Evolutionary conservation across 1,140 invertebrate species (phyloP), one percentile per base, ranked within the genome.

Genomic region (Lerema accius): DNA sequence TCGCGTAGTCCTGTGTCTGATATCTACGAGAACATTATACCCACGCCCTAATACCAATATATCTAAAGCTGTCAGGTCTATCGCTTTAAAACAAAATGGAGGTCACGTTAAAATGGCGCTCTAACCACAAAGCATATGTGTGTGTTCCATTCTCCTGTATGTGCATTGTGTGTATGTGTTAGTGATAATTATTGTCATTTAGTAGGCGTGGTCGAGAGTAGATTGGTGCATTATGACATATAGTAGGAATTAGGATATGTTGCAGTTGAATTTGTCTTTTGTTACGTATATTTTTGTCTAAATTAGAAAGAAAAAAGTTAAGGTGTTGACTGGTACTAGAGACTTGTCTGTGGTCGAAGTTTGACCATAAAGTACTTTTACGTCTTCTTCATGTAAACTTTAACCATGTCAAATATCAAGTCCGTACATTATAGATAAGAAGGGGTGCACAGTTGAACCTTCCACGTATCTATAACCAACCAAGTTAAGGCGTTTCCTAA

Each of bases 151-250:
- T 46, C 70, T 65, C 64, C 50, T 51, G 58, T 58, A 71, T 66
- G 58, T 59, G 48, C 55, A 69, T 56, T n/a, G 69, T 63, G 43
- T 51, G 9, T 55, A 53, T 73, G 63, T 78, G 67, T 74, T 67
- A 66, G 65, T 65, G 59, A 69, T 81, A 78, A 84, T 82, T 77
- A 76, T 75, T 84, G 76, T 85, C 78, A 76, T 78, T 78, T 70
- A 65, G 66, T 76, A 63, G 83, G 83, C 83, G 83, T 84, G 76
- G 76, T 61, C 72, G 40, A 43, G 16, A 61, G 45, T 65, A 76
- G 67, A 81, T 76, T 76, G 71, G 73, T 62, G 64, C 69, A 74
- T 65, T 78, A 74, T 70, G 63, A 62, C 50, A 62, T 51, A 56
- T 69, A 17, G 26, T 65, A 60, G 65, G 45, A 68, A 59, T 72